A percentile compares a stretch with the other conserved stretches of the same genome.
Conservation (phyloP, 2,113 vertebrate species). For the Canis aureus region DNA sequence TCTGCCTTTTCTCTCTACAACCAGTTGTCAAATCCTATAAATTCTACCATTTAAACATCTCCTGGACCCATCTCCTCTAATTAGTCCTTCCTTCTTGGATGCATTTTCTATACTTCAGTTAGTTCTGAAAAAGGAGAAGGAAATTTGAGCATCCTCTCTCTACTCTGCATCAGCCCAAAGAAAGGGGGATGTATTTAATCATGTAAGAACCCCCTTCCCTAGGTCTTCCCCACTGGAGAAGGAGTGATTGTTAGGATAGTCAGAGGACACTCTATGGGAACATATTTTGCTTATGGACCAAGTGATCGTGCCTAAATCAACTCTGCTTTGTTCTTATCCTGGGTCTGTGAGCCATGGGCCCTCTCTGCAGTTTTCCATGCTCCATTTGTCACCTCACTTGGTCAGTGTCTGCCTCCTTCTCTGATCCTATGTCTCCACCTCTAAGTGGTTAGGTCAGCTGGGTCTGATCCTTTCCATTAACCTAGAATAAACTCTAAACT, state of each 20-base stretch:
- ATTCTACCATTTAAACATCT: background rate
- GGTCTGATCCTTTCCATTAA: background rate
- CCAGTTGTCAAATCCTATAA: background rate
- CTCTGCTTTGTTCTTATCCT: background rate
- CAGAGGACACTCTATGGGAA: background rate
- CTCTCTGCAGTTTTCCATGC: background rate
- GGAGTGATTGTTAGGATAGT: background rate
- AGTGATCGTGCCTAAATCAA: background rate
- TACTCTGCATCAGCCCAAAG: background rate
- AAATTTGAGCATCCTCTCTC: background rate
- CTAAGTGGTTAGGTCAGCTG: background rate
- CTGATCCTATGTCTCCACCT: background rate
- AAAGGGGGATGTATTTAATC: background rate
- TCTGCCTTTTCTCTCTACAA: background rate
- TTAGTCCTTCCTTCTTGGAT: background rate
- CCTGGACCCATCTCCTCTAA: background rate
- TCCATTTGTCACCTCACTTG: background rate
- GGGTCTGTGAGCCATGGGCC: background rate
- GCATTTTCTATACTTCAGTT: background rate
- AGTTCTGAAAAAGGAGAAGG: background rate
- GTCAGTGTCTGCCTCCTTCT: background rate
- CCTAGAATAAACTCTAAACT: background rate
- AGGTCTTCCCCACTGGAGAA: background rate
- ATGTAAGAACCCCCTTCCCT: background rate
- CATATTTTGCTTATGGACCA: background rate